Base-by-base conservation (phyloP, 1,140 invertebrate genomes). In the Mesaphorura yosii region DNA sequence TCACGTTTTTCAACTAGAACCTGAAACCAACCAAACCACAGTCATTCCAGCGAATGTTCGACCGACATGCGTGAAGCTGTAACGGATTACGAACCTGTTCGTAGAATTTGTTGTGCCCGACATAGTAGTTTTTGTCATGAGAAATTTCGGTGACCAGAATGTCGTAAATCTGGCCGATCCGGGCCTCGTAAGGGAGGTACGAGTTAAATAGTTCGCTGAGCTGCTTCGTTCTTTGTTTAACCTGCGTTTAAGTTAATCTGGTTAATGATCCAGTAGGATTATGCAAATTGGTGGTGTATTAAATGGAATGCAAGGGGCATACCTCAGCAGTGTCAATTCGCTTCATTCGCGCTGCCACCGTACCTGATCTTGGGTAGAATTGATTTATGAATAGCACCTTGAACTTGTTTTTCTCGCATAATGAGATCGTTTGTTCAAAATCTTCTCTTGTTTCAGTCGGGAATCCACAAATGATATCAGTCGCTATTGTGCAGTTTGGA, bases 391-490 rank as follows among this genome's bases (percentile, higher is more conserved):
- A 98, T 3, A 98, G 73, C 64, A 83, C 87, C 0, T 92, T 85
- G 69, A 98, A 98, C 62, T 82, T 81, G 65, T 95, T 92, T 66
- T 90, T 82, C 48, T 73, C 68, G 64, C 94, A 91, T 1, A 98
- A 71, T 3, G 73, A 68, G 75, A 95, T 73, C 0, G 92, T 96
- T 51, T 91, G 81, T 39, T 87, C 76, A 72, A 98, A 98, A 72
- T 98, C 88, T 57, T 76, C 67, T 20, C 86, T 81, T 0, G 87
- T 96, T 75, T 98, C 95, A 2, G 88, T 95, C 1, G 95, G 95
- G 71, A 97, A 98, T 0, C 94, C 95, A 71, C 93, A 97, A 64
- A 98, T 98, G 29, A 98, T 86, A 69, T 98, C 95, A 1, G 95
- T 98, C 0, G 91, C 93, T 64, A 98, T 90, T 2, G 89, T 96